Base-by-base conservation (phyloP, 2,888 invertebrate genomes). In the Junonia oenone region DNA sequence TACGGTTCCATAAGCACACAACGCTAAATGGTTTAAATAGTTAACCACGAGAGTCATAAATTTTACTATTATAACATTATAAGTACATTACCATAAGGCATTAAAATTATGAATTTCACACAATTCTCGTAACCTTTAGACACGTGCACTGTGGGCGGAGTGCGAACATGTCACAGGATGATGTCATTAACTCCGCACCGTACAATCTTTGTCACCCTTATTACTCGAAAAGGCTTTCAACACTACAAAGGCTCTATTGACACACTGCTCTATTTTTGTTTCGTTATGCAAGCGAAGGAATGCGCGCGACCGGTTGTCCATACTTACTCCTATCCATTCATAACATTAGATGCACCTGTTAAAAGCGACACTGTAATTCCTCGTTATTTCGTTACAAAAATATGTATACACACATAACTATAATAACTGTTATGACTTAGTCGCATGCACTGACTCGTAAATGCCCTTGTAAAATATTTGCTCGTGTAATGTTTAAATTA, bases 71-170 rank as follows among this genome's bases (percentile, higher is more conserved):
- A 17, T 19, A 27, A 8, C 40, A 27, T n/a, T n/a, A n/a, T n/a
- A n/a, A n/a, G n/a, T n/a, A 11, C 37, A 26, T 13, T n/a, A 51
- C 9, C 26, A 55, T 40, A 40, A 29, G n/a, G 9, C 27, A 26
- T 50, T 40, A 55, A 51, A 53, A 38, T 27, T 47, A 59, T 53
- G 49, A 61, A 52, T 58, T 61, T 59, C 56, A 61, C 60, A 61
- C 59, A 61, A 54, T 63, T 59, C 46, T 47, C 59, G 61, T 68
- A 71, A 69, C 68, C 71, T 72, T 71, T 68, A 71, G 68, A 76
- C 87, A 84, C 83, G 84, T 83, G 87, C 72, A 64, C 61, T 67
- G 87, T 86, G 81, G 85, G 88, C 75, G 84, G 73, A 78, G 81
- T 81, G 75, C 73, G 75, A 78, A 79, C 78, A 78, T 72, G 71